phyloP scores from a whole-genome alignment of 2,113 vertebrate genomes.

The Grallaria varia region DNA sequence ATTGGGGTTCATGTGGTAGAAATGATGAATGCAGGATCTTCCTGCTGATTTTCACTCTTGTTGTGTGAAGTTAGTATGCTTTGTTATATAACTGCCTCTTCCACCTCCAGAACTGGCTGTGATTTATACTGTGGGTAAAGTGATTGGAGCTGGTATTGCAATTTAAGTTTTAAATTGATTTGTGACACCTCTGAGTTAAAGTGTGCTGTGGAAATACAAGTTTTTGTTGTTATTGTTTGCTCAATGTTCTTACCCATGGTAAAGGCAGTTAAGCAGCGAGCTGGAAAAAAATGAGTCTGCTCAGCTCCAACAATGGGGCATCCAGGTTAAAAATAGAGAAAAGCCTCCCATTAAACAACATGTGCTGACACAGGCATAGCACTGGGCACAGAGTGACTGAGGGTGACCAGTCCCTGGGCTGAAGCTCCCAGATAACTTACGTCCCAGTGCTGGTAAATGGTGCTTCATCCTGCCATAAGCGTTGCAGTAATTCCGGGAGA shows the following conservation, averaged over 20 bases:
- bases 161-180: constrained; percentile 65
- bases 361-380: background rate
- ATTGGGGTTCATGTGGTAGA: background rate
- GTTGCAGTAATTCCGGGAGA: background rate
- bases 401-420: background rate
- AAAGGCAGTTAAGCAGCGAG: constrained; percentile 15
- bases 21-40: constrained; percentile 29
- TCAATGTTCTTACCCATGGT: background rate
- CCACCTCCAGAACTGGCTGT: constrained; percentile 45
- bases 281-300: background rate
- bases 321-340: background rate
- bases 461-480: background rate
- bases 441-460: background rate
- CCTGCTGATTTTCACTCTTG: constrained; percentile 32
- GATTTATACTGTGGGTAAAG: constrained; percentile 55
- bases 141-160: constrained; percentile 52
- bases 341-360: background rate
- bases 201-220: constrained; percentile 23
- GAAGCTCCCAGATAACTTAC: background rate
- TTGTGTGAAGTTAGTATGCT: constrained; percentile 32
- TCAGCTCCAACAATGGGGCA: background rate
- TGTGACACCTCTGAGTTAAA: constrained; percentile 58
- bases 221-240: constrained; percentile 39
- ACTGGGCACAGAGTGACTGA: background rate
- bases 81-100: constrained; percentile 33